Evolutionary conservation across 1,140 invertebrate genomes (phyloP).

Genomic region (Ridgeia piscesae): DNA sequence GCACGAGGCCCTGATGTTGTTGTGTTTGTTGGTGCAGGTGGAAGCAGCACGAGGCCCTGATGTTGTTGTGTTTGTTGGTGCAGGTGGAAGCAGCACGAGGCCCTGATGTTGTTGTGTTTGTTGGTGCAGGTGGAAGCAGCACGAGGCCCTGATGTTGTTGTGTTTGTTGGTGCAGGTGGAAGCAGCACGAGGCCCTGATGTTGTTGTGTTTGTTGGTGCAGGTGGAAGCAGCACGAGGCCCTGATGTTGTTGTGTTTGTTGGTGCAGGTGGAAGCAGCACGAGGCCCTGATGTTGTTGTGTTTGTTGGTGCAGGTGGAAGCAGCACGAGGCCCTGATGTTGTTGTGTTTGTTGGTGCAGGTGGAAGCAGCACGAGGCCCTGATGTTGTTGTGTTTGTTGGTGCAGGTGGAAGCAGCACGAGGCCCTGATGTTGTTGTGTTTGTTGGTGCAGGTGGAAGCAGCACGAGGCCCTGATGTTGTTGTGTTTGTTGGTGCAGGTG

Average conservation of each 20-base stretch:
- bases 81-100: slow-evolving; percentile 77
- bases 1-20: slow-evolving; percentile 72
- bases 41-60: slow-evolving; percentile 76
- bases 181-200: slow-evolving; percentile 75
- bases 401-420: slow-evolving; percentile 76
- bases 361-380: slow-evolving; percentile 80
- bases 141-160: slow-evolving; percentile 71
- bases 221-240: slow-evolving; percentile 78
- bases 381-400: slow-evolving; percentile 58
- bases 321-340: slow-evolving; percentile 74
- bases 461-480: slow-evolving; percentile 72
- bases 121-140: slow-evolving; percentile 69
- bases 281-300: slow-evolving; percentile 69
- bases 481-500: slow-evolving; percentile 58
- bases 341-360: slow-evolving; percentile 38
- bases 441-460: slow-evolving; percentile 68
- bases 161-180: slow-evolving; percentile 63
- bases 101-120: slow-evolving; percentile 63
- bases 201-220: slow-evolving; percentile 45
- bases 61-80: slow-evolving; percentile 55
- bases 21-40: slow-evolving; percentile 58
- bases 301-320: slow-evolving; percentile 66
- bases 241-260: slow-evolving; percentile 61
- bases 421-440: slow-evolving; percentile 65
- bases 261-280: slow-evolving; percentile 71